Base-by-base conservation (phyloP, 1,140 invertebrate genomes). In the Drosophila trapezifrons region DNA sequence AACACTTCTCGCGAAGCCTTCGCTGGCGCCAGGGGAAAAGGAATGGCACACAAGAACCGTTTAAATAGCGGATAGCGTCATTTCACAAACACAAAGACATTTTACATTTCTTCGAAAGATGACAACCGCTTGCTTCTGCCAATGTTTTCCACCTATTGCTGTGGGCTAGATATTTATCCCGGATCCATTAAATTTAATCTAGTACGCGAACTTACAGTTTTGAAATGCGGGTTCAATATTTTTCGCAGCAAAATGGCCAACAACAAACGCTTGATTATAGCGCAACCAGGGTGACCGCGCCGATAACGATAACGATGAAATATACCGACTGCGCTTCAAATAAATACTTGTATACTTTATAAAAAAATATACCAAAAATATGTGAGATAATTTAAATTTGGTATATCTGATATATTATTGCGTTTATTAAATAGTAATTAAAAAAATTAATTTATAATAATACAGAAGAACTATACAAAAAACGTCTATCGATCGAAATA, bases 61-160 rank as follows among this genome's bases (percentile, higher is more conserved):
- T 73, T 71, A 15, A 89, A 82, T 32, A 32, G 69, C 54, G 67
- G 66, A 76, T 82, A 74, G 82, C 82, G 79, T 86, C 83, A 81
- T 73, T 82, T 78, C 55, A 74, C 57, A 63, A 67, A 86, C 80
- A 76, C 57, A 63, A 29, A 66, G 45, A 18, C 25, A 47, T 32
- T 37, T 8, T 6, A 40, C 10, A 12, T 12, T 64, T 64, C 15
- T 45, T 29, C 35, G 18, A 43, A 56, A 63, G 35, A 74, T 37
- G 60, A 57, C 35, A 15, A 38, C 18, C 8, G 40, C 32, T 18
- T 20, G 9, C 9, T 6, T n/a, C 15, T 22, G 18, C 35, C 27
- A 10, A 15, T 18, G 3, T 17, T 10, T 43, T 42, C 22, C 13
- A 15, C 10, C 3, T 1, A 40, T 15, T 20, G 3, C 10, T 45